Conservation (phyloP, 2,797 vertebrate genomes). For the Cossypha dichroa region DNA sequence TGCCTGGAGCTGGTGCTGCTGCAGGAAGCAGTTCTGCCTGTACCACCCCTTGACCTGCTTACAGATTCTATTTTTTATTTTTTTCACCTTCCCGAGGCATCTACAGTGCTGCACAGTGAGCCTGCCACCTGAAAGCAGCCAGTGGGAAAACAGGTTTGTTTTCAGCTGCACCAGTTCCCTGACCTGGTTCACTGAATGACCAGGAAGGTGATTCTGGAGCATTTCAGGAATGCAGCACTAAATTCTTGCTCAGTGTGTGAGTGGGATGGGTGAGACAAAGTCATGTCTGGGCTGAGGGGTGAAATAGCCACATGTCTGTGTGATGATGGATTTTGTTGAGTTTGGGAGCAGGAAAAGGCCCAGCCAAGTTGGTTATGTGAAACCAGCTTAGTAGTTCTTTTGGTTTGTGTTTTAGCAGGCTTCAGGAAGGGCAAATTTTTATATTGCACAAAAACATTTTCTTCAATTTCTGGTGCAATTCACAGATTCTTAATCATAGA, state of each 20-base stretch:
- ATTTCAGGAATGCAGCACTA: neutral
- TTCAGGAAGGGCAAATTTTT: neutral
- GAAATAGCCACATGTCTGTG: fast-evolving
- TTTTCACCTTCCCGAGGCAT: neutral
- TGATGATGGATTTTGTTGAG: neutral
- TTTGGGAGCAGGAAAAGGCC: neutral
- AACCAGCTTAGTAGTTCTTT: neutral
- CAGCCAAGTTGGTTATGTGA: neutral
- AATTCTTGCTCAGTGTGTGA: neutral
- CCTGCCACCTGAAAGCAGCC: neutral
- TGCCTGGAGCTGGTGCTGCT: neutral
- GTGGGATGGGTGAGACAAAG: neutral
- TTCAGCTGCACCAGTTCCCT: neutral
- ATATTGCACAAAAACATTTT: neutral
- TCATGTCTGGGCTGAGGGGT: neutral
- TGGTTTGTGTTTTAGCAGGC: neutral
- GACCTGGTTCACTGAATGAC: neutral
- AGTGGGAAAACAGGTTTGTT: neutral
- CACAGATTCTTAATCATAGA: neutral
- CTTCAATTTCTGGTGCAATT: neutral
- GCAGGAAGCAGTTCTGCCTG: neutral
- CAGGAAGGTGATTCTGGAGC: neutral
- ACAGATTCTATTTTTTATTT: neutral
- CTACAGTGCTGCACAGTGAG: neutral
- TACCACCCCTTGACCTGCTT: neutral